A percentile compares a stretch with the other conserved stretches of the same genome.
These are phyloP conservation scores for Urocynchramus pylzowi DNA, from an alignment of 2,113 vertebrate genomes.

Conservation along the genomic window DNA sequence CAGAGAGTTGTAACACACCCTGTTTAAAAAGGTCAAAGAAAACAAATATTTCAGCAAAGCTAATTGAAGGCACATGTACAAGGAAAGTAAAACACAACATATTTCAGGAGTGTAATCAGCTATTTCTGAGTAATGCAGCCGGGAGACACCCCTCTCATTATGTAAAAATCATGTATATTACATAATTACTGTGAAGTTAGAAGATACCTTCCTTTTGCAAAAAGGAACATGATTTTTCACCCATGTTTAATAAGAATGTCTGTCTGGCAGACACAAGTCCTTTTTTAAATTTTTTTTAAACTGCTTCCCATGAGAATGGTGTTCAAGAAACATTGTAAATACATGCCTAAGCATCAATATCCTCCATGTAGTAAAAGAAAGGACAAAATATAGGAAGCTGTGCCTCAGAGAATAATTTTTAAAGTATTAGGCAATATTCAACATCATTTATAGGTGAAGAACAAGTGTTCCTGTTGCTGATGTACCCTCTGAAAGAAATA, in stretches of 20 bases:
- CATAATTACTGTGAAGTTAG: neutral
- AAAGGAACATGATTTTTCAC: neutral
- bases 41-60: slow-evolving; percentile 11
- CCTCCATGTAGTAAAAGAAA: neutral
- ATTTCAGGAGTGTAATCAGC: slow-evolving; percentile 21
- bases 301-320: neutral
- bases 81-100: neutral
- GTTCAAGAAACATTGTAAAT: neutral
- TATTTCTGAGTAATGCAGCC: neutral
- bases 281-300: neutral
- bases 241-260: neutral
- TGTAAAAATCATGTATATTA: neutral
- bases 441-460: neutral
- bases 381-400: neutral
- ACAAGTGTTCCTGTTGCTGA: neutral
- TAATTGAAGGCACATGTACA: slow-evolving; percentile 44
- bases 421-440: neutral
- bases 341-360: neutral
- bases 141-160: neutral
- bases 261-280: neutral
- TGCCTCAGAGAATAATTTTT: neutral
- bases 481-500: neutral
- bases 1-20: neutral
- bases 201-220: neutral
- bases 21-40: slow-evolving; percentile 32